These are phyloP conservation scores for Leucopternis melanops DNA, from an alignment of 2,113 vertebrate genomes.

Conservation along the genomic window DNA sequence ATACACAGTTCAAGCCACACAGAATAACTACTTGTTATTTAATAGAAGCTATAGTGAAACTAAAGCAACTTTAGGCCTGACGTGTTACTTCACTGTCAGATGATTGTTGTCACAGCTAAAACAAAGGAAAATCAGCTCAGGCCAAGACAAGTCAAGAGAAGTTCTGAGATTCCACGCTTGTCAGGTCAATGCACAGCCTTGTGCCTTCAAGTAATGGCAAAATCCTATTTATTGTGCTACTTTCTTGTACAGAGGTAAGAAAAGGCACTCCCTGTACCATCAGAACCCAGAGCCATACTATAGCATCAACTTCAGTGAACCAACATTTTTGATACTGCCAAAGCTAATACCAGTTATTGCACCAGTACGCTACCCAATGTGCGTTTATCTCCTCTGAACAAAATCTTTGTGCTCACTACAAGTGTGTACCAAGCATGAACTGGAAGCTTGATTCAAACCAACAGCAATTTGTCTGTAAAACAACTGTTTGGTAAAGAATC, in stretches of 20 bases:
- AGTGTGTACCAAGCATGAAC: background rate
- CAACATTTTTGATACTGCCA: background rate
- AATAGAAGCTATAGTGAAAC: background rate
- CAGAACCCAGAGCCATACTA: background rate
- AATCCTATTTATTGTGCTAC: background rate
- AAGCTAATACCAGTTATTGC: background rate
- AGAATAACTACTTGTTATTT: background rate
- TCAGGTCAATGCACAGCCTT: background rate
- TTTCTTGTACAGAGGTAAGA: background rate
- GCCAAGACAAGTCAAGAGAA: background rate
- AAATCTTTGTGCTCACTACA: background rate
- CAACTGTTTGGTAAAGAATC: background rate
- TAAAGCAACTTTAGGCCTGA: background rate
- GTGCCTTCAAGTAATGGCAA: background rate
- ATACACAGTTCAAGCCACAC: background rate
- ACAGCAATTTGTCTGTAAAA: background rate
- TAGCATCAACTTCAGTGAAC: background rate
- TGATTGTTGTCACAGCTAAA: background rate
- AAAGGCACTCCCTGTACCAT: background rate
- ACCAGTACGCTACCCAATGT: background rate
- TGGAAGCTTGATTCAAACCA: background rate
- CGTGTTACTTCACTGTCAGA: background rate
- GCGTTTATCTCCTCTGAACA: background rate
- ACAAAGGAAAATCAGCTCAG: background rate
- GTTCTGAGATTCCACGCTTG: background rate